These are phyloP conservation scores for Podabrus alpinus DNA, from an alignment of 2,888 invertebrate species.

Conservation along the genomic window DNA sequence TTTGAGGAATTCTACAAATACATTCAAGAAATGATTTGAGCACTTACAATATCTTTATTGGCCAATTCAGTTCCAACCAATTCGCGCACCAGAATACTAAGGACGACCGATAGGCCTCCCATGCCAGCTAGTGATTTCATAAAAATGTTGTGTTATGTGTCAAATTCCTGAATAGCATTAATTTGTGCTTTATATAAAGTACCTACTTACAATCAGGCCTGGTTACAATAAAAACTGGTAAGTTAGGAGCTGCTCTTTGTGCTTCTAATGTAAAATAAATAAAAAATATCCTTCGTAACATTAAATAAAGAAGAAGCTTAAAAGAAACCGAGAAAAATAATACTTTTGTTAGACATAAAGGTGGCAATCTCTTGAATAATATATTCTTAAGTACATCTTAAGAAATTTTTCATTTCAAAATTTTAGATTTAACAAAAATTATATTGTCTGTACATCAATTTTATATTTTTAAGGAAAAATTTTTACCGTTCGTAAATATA, in stretches of 20 bases:
- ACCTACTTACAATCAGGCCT: not conserved
- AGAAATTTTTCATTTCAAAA: not conserved
- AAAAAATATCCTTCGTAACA: not conserved
- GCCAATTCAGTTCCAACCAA: too few species aligned
- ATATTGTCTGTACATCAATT: not conserved
- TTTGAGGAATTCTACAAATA: too few species aligned
- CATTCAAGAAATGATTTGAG: too few species aligned
- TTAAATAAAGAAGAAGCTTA: not conserved
- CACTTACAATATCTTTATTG: too few species aligned
- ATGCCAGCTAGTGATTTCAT: too few species aligned
- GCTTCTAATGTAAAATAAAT: not conserved
- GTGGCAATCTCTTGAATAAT: not conserved
- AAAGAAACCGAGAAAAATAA: not conserved
- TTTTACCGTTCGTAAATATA: not conserved
- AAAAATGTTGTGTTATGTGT: not conserved
- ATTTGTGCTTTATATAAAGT: not conserved
- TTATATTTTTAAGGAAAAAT: not conserved
- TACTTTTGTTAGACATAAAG: not conserved
- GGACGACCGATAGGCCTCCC: too few species aligned
- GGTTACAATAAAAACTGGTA: not conserved
- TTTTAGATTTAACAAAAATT: not conserved
- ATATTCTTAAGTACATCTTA: not conserved
- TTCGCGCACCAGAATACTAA: too few species aligned
- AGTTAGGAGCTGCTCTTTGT: not conserved
- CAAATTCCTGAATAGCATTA: not conserved